Base-by-base conservation (phyloP, 2,797 vertebrate species). In the Limosa lapponica region DNA sequence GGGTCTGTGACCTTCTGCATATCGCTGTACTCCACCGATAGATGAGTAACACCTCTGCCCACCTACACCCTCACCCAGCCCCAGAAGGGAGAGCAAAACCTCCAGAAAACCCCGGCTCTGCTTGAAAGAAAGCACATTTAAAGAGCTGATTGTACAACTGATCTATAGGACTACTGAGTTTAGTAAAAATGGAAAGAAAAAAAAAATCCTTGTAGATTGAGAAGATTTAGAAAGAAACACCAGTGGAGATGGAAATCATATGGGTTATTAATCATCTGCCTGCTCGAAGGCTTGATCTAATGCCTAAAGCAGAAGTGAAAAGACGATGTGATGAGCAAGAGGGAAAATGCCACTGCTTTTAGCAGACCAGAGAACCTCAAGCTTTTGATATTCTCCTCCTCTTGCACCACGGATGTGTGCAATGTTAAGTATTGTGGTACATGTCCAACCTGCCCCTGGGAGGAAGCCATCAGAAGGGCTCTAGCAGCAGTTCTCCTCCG, bases 71-170 rank as follows among this genome's bases (percentile, higher is more conserved):
- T 37, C 58, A 8, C 27, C 49, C 66, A n/a, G 64, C 30, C 54
- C 44, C 18, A 7, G 39, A 13, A 20, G 16, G 34, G 74, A 37
- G 13, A 28, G 11, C 25, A 37, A 18, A 91, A 10, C 48, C 59
- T 82, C 41, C 69, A 70, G 55, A 41, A 85, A 80, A 55, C 3
- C 5, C 28, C 5, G 2, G 5, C 24, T 11, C 39, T 1, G 3
- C 36, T 17, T 9, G 64, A 32, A 46, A 51, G 24, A 2, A 46
- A 46, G 37, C 15, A 32, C 8, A 13, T 37, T 48, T 30, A 17
- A 67, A 32, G 58, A 52, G 65, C 4, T 4, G 61, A 34, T 18
- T 0, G 3, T 8, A 5, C 1, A 3, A 15, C 3, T 0, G 11
- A 64, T 39, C 46, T 6, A 8, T 0, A 17, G 73, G 58, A 69